These are phyloP conservation scores for Pteruthius melanotis DNA, from an alignment of 2,113 vertebrate species.

Conservation along the genomic window DNA sequence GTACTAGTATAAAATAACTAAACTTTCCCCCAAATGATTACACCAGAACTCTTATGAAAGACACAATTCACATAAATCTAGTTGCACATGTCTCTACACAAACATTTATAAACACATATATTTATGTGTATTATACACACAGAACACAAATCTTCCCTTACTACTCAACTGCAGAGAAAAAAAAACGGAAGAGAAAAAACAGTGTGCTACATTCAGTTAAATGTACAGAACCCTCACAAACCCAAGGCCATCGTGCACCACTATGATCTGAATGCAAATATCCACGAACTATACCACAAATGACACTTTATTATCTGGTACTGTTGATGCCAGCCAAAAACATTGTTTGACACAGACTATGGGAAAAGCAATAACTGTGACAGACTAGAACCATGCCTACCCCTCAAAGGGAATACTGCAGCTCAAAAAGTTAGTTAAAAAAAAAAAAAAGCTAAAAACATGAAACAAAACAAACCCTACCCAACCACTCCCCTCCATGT, in stretches of 20 bases:
- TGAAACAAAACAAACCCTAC: not conserved
- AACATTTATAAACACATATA: not conserved
- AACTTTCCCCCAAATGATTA: not conserved
- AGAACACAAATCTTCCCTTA: not conserved
- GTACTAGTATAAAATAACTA: not conserved
- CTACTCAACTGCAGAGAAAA: not conserved
- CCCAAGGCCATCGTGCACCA: not conserved
- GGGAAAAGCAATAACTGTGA: not conserved
- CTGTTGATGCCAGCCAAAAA: not conserved
- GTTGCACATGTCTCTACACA: not conserved
- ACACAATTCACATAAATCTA: fast-evolving
- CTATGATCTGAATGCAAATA: not conserved
- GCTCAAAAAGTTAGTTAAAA: not conserved
- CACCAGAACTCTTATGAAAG: not conserved
- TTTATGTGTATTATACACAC: not conserved
- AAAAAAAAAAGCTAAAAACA: not conserved
- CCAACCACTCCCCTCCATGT: fast-evolving
- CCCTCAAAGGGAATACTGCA: not conserved
- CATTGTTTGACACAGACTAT: not conserved
- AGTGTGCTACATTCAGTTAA: not conserved
- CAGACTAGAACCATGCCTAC: not conserved
- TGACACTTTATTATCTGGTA: not conserved
- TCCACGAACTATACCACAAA: not conserved
- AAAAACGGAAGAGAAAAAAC: too few species aligned
- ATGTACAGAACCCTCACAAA: not conserved